These are phyloP conservation scores for Tetramorium bicarinatum DNA, from an alignment of 2,888 invertebrate genomes.

Conservation along the genomic window DNA sequence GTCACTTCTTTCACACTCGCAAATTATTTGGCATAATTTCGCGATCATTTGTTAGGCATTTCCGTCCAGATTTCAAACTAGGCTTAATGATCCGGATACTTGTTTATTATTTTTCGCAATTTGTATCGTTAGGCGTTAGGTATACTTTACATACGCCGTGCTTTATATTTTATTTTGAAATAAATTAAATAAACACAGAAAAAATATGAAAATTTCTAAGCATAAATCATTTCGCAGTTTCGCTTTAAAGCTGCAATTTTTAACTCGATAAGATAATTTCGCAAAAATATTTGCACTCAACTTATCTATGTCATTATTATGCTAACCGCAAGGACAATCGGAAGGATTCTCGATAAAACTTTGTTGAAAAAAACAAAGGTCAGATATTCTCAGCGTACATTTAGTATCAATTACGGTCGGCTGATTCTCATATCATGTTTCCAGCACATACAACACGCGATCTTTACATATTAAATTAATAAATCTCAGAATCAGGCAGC, in stretches of 20 bases:
- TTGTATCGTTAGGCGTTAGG: background rate
- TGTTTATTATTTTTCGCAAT: constrained; percentile 28
- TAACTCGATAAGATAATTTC: background rate
- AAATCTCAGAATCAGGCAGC: constrained; percentile 8
- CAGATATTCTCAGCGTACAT: background rate
- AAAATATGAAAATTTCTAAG: background rate
- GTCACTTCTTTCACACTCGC: background rate
- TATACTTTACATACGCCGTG: too few species aligned
- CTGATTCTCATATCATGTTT: constrained; percentile 45
- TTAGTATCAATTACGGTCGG: constrained; percentile 13
- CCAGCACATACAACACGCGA: background rate
- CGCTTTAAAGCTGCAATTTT: background rate
- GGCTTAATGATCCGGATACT: constrained; percentile 14
- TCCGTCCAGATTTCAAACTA: constrained; percentile 46
- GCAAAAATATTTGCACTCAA: background rate
- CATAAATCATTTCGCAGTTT: background rate
- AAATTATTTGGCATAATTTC: constrained; percentile 36
- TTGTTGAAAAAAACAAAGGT: background rate
- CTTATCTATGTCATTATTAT: constrained; percentile 1
- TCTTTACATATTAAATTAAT: constrained; percentile 6
- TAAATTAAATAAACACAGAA: background rate
- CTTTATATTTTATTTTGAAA: background rate
- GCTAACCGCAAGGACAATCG: background rate
- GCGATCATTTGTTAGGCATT: constrained; percentile 36
- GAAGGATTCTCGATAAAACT: constrained; percentile 20